These are phyloP conservation scores for Camponotus vicinus DNA, from an alignment of 1,140 invertebrate species.

Conservation along the genomic window DNA sequence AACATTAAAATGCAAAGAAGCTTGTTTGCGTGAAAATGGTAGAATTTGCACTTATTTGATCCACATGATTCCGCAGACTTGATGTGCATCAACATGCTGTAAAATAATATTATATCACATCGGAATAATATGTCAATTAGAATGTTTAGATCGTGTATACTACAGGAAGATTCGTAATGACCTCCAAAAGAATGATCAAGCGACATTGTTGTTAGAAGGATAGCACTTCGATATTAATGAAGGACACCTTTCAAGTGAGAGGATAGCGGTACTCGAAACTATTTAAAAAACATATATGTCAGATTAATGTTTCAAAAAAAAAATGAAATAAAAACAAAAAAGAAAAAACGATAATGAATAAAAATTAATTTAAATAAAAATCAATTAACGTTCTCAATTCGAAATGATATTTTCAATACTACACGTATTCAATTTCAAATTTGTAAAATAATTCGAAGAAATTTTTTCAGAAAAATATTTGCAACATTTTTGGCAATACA, in stretches of 20 bases:
- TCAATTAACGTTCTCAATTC: not conserved
- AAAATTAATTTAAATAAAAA: constrained; percentile 3
- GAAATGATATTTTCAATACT: not conserved
- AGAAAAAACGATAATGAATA: not conserved
- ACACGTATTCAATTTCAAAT: not conserved
- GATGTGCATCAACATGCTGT: not conserved
- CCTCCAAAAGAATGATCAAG: constrained; percentile 49
- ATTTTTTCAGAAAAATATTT: not conserved
- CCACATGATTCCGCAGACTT: not conserved
- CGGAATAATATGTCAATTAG: not conserved
- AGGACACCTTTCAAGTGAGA: constrained; percentile 71
- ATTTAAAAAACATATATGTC: constrained; percentile 16
- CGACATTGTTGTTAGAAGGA: constrained; percentile 43
- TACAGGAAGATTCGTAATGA: constrained; percentile 22
- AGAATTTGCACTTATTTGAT: not conserved
- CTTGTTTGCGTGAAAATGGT: not conserved
- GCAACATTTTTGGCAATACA: not conserved
- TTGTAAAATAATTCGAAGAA: not conserved
- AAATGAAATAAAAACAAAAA: not conserved
- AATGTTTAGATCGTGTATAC: not conserved
- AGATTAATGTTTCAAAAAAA: not conserved
- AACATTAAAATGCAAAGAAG: not conserved
- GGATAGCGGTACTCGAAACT: constrained; percentile 69
- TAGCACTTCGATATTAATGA: constrained; percentile 59
- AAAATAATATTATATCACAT: not conserved